A percentile compares a stretch with the other conserved stretches of the same genome.
These are phyloP conservation scores for Styela clava DNA, from an alignment of 23 tunicate species.

Conservation along the genomic window DNA sequence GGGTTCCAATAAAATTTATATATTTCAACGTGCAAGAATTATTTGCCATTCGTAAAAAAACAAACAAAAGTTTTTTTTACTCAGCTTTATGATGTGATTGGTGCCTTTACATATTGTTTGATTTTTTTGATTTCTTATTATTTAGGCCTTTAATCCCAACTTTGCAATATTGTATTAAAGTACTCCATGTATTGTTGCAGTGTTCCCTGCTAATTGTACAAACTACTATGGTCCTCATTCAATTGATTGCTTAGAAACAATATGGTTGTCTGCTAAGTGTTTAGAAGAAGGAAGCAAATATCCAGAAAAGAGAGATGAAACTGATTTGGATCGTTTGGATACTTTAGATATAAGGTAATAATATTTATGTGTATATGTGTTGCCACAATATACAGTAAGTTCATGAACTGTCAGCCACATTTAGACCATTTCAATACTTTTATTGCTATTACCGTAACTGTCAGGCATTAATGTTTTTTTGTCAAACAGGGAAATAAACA, in stretches of 20 bases:
- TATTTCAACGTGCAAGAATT: neutral
- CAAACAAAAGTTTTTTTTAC: neutral
- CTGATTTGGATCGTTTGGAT: neutral
- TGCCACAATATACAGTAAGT: neutral
- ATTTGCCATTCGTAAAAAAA: neutral
- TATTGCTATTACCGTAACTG: neutral
- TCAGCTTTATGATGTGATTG: neutral
- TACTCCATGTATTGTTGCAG: neutral
- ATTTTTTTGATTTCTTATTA: too few relatives aligned
- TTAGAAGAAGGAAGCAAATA: neutral
- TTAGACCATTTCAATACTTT: too few relatives aligned
- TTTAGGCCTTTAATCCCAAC: neutral
- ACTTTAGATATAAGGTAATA: neutral
- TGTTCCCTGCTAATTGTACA: neutral
- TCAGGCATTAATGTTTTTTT: too few relatives aligned
- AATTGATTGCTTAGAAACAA: constrained; percentile 2
- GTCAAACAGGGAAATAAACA: too few relatives aligned
- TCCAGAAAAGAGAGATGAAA: neutral
- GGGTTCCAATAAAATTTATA: neutral
- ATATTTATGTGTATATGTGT: neutral
- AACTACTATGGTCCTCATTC: constrained; percentile 14
- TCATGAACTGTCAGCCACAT: neutral
- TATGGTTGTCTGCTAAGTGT: neutral
- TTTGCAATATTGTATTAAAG: neutral
- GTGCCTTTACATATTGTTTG: neutral